Evolutionary conservation across 2,888 invertebrate genomes (phyloP), one percentile per base, ranked within the genome.

Genomic region (Harpalus rubripes): DNA sequence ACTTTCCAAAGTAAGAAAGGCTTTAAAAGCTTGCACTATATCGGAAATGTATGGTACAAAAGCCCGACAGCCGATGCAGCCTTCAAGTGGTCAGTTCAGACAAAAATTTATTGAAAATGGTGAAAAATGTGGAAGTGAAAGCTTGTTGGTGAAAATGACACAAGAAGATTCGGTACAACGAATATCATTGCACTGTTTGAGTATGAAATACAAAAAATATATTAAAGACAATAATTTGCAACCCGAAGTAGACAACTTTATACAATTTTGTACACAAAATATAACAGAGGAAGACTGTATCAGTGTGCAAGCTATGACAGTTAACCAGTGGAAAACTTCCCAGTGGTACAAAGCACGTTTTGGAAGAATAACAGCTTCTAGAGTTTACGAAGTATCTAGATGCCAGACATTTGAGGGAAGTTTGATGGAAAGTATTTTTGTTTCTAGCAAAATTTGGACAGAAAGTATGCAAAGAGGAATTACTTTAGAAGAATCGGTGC

Each of bases 1-100:
- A 44, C 76, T 87, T 39, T 80, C 86, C 15, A 79, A 58, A 52
- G 41, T 87, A 22, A 86, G 86, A 15, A 86, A 86, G 7, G 80
- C 74, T 68, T 18, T 83, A 7, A 86, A 87, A 68, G 68, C 5
- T n/a, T 68, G 68, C 7, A 68, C 68, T 10, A 39, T 68, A 8
- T 10, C 39, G 0, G 39, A 68, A 39, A 10, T 68, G 68, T 68
- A 39, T 15, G 2, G n/a, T 8, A 63, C 8, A 22, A 63, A 22
- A 22, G 7, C 7, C 1, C 26, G 8, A 7, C 5, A 15, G 7
- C 22, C 16, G 8, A 18, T 32, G 12, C 68, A 68, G 7, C 3
- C 68, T 12, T 26, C 68, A 32, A 39, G 32, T 12, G 7, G 32
- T n/a, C 12, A 32, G 8, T 68, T 68, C 39, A 3, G 39, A n/a